Conservation (phyloP, 2,113 vertebrate species). For the Shinisaurus crocodilurus region DNA sequence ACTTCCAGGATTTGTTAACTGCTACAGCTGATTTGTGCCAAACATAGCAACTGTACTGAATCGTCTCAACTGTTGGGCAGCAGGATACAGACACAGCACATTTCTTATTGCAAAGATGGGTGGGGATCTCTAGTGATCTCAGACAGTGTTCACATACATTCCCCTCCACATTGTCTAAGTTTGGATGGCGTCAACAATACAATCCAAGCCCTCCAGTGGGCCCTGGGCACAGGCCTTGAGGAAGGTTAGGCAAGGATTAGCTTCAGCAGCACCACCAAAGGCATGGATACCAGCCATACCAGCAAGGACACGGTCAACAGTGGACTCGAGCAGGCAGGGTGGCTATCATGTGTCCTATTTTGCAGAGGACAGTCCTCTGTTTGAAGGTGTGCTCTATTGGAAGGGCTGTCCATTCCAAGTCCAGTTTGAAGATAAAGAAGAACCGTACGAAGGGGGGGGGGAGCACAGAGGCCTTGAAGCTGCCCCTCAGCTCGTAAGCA, state of each 20-base stretch:
- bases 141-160: neutral
- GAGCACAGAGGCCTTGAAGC: no score
- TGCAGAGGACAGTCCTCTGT: no score
- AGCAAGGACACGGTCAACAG: neutral
- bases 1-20: constrained; percentile 20
- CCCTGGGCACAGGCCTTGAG: no score
- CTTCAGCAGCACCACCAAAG: neutral
- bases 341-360: no score
- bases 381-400: no score
- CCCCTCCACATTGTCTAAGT: neutral
- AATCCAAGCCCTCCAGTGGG: no score
- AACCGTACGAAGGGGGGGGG: no score
- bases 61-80: neutral
- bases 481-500: no score
- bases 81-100: neutral
- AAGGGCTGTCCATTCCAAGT: no score
- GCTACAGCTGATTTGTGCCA: constrained; percentile 16
- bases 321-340: no score
- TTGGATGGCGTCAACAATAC: neutral
- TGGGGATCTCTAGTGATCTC: neutral
- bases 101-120: neutral
- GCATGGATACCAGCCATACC: neutral
- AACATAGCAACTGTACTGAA: neutral
- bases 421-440: no score
- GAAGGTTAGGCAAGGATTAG: neutral